Conservation (phyloP, 1,140 invertebrate genomes). For the Pachyrhynchus sulphureomaculatus region DNA sequence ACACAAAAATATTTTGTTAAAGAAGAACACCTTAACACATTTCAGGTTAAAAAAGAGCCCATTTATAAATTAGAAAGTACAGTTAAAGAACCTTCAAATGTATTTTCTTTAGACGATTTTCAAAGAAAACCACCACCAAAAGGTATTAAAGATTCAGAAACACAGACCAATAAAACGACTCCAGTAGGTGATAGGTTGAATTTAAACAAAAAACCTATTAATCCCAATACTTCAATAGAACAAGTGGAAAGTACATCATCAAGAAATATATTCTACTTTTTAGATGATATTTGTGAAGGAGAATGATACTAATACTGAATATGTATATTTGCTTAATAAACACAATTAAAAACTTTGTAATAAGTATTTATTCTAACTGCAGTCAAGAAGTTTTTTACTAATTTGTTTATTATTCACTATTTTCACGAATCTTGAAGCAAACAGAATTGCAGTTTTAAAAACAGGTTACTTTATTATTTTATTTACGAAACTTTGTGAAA, state of each 20-base stretch:
- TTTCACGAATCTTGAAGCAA: too few relatives aligned
- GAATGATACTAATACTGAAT: too few relatives aligned
- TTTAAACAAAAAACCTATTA: too few relatives aligned
- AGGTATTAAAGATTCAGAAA: neutral
- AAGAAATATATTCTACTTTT: conserved; percentile 3
- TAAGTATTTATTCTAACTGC: too few relatives aligned
- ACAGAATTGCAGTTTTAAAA: too few relatives aligned
- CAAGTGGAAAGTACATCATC: neutral
- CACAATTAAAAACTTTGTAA: too few relatives aligned
- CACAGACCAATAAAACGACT: neutral
- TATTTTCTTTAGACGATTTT: neutral
- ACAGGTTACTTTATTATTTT: too few relatives aligned
- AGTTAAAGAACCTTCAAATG: neutral
- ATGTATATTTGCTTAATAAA: too few relatives aligned
- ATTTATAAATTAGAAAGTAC: neutral
- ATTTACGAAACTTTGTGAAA: too few relatives aligned
- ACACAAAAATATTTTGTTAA: neutral
- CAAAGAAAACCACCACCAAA: neutral
- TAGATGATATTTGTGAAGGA: neutral
- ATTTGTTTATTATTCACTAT: too few relatives aligned
- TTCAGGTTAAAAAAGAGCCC: too few relatives aligned
- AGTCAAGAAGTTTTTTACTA: too few relatives aligned
- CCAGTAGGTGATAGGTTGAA: neutral
- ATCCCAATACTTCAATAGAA: neutral
- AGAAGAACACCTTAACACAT: neutral